phyloP scores from a whole-genome alignment of 2,113 vertebrate genomes.

The Oryzias javanicus region DNA sequence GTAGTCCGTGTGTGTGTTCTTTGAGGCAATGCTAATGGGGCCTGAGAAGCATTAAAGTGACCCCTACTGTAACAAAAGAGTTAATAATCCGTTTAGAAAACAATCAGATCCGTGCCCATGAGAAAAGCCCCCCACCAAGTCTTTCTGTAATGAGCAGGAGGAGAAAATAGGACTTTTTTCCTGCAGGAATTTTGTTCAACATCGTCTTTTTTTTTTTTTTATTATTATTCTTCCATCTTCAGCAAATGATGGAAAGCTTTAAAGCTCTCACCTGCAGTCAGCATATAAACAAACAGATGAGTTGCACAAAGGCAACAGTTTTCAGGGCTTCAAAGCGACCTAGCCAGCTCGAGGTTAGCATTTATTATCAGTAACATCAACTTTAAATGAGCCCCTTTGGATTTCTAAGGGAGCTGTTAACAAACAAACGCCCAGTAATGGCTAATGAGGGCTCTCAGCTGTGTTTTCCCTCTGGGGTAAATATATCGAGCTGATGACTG shows the following conservation, averaged over 20 bases:
- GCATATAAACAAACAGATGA: constrained; percentile 26
- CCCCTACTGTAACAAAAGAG: constrained; percentile 82
- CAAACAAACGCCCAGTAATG: constrained; percentile 78
- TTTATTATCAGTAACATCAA: constrained; percentile 67
- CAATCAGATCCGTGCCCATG: constrained; percentile 76
- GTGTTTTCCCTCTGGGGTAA: constrained; percentile 58
- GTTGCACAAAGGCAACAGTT: constrained; percentile 26
- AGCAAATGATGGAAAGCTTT: constrained; percentile 73
- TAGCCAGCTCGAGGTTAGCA: constrained; percentile 51
- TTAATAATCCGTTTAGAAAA: constrained; percentile 84
- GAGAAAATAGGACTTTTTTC: constrained; percentile 68
- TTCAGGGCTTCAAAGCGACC: constrained; percentile 53
- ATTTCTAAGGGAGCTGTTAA: constrained; percentile 74
- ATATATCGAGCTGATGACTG: constrained; percentile 46
- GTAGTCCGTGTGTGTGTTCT: constrained; percentile 63
- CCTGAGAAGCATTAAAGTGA: constrained; percentile 82
- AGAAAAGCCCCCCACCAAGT: constrained; percentile 75
- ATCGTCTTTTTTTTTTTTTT: constrained; percentile 73
- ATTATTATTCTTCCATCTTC: constrained; percentile 48
- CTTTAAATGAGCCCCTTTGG: constrained; percentile 71
- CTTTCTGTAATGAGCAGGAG: constrained; percentile 76
- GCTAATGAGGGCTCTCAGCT: constrained; percentile 72
- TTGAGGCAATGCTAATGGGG: constrained; percentile 82
- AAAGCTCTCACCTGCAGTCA: constrained; percentile 44
- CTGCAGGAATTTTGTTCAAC: constrained; percentile 76